These are phyloP conservation scores for Stramonita haemastoma DNA, from an alignment of 2,888 invertebrate genomes.

Conservation along the genomic window DNA sequence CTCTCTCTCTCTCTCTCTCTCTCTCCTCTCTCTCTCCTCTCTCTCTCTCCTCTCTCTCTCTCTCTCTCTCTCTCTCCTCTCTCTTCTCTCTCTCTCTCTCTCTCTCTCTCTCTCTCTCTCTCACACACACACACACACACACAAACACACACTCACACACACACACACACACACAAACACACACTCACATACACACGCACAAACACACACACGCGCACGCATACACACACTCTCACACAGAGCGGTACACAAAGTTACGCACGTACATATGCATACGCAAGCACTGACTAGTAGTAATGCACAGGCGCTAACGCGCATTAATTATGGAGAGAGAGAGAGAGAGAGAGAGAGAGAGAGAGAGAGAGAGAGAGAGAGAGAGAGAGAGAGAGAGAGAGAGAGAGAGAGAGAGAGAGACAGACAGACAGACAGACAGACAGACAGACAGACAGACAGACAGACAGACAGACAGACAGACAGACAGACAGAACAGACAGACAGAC, in stretches of 20 bases:
- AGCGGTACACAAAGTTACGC: not conserved
- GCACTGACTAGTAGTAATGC: not conserved
- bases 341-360: not conserved
- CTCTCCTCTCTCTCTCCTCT: too few species aligned
- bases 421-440: not conserved
- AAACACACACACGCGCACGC: not conserved
- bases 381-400: not conserved
- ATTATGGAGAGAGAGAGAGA: not conserved
- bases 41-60: too few species aligned
- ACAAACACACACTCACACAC: not conserved
- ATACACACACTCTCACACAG: not conserved
- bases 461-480: not conserved
- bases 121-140: not conserved
- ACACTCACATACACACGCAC: too few species aligned
- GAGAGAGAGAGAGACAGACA: not conserved
- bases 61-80: too few species aligned
- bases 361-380: not conserved
- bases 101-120: not conserved
- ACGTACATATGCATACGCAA: not conserved
- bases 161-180: not conserved
- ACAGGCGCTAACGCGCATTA: not conserved
- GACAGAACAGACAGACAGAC: not conserved
- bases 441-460: not conserved
- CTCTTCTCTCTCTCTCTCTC: not conserved
- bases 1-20: too few species aligned